phyloP scores from a whole-genome alignment of 2,113 vertebrate species.

The Oplegnathus fasciatus region DNA sequence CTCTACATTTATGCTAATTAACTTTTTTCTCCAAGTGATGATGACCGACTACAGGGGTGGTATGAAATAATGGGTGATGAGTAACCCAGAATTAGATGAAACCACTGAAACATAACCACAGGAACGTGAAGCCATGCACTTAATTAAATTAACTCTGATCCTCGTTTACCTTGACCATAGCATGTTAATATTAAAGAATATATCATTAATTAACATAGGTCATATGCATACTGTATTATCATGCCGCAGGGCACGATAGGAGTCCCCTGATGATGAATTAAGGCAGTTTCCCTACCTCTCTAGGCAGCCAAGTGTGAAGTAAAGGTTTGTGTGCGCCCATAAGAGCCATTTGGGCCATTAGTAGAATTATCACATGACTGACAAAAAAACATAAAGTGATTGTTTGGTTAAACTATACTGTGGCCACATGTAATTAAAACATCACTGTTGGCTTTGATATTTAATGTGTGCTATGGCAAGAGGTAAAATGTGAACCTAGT shows the following conservation, averaged over 20 bases:
- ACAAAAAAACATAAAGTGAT: not conserved
- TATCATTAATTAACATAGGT: slow-evolving; percentile 80
- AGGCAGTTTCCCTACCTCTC: slow-evolving; percentile 59
- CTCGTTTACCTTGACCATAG: slow-evolving; percentile 70
- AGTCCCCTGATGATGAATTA: slow-evolving; percentile 68
- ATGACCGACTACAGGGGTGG: slow-evolving; percentile 41
- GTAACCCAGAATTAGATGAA: slow-evolving; percentile 62
- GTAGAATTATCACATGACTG: slow-evolving; percentile 27
- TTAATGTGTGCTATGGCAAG: not conserved
- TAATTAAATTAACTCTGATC: slow-evolving; percentile 80
- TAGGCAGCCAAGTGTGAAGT: slow-evolving; percentile 65
- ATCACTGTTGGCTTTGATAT: not conserved
- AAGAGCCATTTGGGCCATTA: slow-evolving; percentile 44
- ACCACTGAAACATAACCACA: slow-evolving; percentile 65
- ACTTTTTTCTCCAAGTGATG: slow-evolving; percentile 56
- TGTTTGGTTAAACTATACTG: slow-evolving; percentile 14
- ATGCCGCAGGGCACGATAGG: slow-evolving; percentile 56
- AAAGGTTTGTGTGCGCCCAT: slow-evolving; percentile 25
- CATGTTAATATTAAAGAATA: slow-evolving; percentile 76
- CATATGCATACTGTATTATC: slow-evolving; percentile 70
- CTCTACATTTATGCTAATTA: slow-evolving; percentile 52
- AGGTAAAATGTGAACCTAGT: not conserved
- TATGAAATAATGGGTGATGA: slow-evolving; percentile 58
- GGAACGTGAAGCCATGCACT: slow-evolving; percentile 68
- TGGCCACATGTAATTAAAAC: slow-evolving; percentile 12